These are phyloP conservation scores for Pterostichus niger DNA, from an alignment of 2,888 invertebrate species.

Conservation along the genomic window DNA sequence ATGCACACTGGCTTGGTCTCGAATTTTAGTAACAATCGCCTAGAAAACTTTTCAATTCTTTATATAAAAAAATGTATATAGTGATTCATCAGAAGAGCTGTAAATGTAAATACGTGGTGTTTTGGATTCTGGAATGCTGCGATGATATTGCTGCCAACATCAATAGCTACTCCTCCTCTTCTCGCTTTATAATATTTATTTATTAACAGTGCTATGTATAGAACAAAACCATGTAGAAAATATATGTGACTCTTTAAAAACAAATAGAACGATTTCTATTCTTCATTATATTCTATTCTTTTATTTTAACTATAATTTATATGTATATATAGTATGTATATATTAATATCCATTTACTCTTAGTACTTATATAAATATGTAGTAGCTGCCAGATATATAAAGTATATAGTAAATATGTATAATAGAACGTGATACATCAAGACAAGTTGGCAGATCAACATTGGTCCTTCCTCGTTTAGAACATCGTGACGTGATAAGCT, in stretches of 20 bases:
- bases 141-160: conserved; percentile 42
- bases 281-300: conserved; percentile 47
- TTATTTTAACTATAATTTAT: conserved; percentile 59
- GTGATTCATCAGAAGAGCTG: conserved; percentile 39
- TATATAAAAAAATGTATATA: conserved; percentile 56
- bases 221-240: conserved; percentile 64
- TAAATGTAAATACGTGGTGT: conserved; percentile 21
- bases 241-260: conserved; percentile 66
- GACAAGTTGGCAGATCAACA: conserved; percentile 63
- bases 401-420: conserved; percentile 51
- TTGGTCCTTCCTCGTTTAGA: conserved; percentile 64
- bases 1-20: conserved; percentile 64
- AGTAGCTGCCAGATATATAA: conserved; percentile 63
- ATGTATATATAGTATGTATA: conserved; percentile 65
- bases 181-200: conserved; percentile 42
- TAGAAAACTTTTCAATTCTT: conserved; percentile 20
- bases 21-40: conserved; percentile 33
- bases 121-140: conserved; percentile 57
- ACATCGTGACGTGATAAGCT: conserved; percentile 56
- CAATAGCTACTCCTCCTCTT: conserved; percentile 21
- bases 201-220: conserved; percentile 62
- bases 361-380: conserved; percentile 65
- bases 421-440: conserved; percentile 53
- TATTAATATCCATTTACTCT: conserved; percentile 65
- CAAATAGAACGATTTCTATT: conserved; percentile 61